A percentile compares a stretch with the other conserved stretches of the same genome.
Evolutionary conservation across 2,113 vertebrate species (phyloP).

Genomic region (Amphilophus citrinellus): DNA sequence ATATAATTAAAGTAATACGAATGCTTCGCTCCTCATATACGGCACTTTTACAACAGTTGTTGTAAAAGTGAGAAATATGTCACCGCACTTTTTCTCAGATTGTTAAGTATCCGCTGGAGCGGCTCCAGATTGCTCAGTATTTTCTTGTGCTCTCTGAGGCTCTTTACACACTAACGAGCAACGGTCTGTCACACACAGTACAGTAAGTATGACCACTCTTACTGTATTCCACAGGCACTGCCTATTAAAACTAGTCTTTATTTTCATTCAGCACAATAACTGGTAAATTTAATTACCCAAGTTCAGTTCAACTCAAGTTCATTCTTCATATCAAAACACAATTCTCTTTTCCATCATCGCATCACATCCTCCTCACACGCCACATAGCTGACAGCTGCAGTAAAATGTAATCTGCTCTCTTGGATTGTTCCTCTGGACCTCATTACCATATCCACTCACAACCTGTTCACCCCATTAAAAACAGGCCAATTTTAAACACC

Average conservation of each 20-base stretch:
- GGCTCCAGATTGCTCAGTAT: background rate
- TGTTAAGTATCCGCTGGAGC: background rate
- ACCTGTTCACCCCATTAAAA: slow-evolving; percentile 31
- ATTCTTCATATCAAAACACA: background rate
- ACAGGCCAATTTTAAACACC: slow-evolving; percentile 7
- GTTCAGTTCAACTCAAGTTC: background rate
- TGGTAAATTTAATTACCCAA: background rate
- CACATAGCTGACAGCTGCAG: slow-evolving; percentile 16
- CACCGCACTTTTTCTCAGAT: background rate
- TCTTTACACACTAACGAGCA: background rate
- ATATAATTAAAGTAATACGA: background rate
- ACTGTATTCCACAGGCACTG: accelerated
- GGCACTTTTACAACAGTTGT: background rate
- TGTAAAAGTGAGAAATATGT: background rate
- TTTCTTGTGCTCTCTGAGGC: background rate
- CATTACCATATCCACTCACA: slow-evolving; percentile 25
- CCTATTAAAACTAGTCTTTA: background rate
- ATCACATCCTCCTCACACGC: background rate
- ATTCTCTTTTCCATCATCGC: background rate
- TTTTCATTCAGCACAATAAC: background rate
- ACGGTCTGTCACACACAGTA: background rate
- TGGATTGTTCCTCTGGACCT: slow-evolving; percentile 10
- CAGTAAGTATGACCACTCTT: background rate
- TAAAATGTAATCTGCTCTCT: slow-evolving; percentile 15
- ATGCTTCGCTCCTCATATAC: no score